Evolutionary conservation across 2,797 vertebrate species (phyloP).

Genomic region (Crotalus adamanteus): DNA sequence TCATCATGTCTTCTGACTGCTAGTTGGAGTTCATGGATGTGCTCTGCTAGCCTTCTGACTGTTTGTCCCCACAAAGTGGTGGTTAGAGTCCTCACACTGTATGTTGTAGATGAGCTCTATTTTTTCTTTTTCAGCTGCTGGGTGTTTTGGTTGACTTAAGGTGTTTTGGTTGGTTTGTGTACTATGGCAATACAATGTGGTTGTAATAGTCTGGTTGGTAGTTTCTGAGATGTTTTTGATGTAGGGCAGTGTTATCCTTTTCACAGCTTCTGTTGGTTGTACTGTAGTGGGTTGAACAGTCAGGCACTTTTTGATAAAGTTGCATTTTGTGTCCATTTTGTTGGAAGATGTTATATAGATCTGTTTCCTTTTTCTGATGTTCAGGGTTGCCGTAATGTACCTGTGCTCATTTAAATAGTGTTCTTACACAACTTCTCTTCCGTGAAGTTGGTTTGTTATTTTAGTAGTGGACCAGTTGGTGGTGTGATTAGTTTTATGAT

Average conservation of each 20-base stretch:
- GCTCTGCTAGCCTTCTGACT: too few relatives aligned
- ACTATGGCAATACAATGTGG: too few relatives aligned
- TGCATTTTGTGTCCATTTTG: neutral
- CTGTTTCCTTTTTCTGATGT: neutral
- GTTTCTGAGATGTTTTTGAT: too few relatives aligned
- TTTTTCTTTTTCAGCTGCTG: too few relatives aligned
- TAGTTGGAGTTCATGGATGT: too few relatives aligned
- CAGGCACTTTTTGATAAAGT: neutral
- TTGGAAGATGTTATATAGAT: neutral
- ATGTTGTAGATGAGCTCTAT: too few relatives aligned
- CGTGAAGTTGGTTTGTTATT: neutral
- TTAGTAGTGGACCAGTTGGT: neutral
- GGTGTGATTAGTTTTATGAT: neutral
- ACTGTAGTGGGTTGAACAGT: neutral
- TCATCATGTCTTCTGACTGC: too few relatives aligned
- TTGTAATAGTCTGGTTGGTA: too few relatives aligned
- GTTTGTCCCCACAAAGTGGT: too few relatives aligned
- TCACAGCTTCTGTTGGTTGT: neutral
- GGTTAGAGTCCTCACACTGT: too few relatives aligned
- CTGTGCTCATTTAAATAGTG: neutral
- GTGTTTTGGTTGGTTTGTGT: too few relatives aligned
- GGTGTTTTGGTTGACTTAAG: too few relatives aligned
- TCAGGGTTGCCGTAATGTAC: neutral
- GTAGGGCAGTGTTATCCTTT: neutral
- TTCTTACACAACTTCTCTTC: neutral